Evolutionary conservation across 2,113 vertebrate species (phyloP).

Genomic region (Anas platyrhynchos): DNA sequence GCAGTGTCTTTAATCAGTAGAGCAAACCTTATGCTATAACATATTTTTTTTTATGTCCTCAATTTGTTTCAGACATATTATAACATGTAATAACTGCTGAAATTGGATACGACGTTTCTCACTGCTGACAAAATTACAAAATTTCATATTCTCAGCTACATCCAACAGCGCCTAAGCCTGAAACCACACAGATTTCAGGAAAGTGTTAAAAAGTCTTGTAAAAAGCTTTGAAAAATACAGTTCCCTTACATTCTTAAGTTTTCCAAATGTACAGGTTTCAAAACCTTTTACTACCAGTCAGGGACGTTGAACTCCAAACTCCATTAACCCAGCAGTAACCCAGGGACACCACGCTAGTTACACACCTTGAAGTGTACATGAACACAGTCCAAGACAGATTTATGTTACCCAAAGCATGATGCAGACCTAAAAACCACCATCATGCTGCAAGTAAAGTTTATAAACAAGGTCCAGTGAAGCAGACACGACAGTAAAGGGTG

Average conservation of each 20-base stretch:
- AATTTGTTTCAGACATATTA: neutral
- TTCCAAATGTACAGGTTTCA: neutral
- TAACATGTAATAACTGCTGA: neutral
- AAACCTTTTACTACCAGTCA: neutral
- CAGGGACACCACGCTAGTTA: neutral
- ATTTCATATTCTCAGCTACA: neutral
- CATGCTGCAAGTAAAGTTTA: neutral
- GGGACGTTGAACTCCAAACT: neutral
- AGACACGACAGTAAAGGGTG: neutral
- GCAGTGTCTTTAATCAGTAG: neutral
- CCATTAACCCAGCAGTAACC: neutral
- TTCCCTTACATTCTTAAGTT: neutral
- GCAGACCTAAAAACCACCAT: neutral
- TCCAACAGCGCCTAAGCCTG: neutral
- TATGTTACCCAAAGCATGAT: neutral
- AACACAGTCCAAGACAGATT: neutral
- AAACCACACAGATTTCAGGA: neutral
- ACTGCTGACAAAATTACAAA: neutral
- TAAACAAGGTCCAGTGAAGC: neutral
- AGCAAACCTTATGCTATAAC: neutral
- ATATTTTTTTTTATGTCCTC: neutral
- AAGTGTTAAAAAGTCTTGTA: neutral
- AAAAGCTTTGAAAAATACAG: neutral
- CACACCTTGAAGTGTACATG: neutral
- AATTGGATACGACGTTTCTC: neutral